Conservation (phyloP, 2,888 invertebrate species). For the Sesamia inferens region DNA sequence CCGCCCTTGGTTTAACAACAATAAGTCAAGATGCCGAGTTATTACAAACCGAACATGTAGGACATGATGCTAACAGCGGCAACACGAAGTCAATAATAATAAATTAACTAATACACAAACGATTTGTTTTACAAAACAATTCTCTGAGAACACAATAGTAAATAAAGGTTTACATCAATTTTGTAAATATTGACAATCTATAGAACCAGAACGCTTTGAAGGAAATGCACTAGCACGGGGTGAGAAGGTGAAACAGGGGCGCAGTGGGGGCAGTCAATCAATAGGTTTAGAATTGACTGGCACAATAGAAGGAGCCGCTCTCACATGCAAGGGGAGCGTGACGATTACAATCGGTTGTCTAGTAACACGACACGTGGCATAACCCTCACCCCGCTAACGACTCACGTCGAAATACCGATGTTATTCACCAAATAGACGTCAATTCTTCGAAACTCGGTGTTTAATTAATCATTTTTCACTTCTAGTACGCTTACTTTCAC, state of each 20-base stretch:
- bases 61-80: conserved; percentile 7
- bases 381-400: conserved; percentile 72
- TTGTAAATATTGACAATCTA: conserved; percentile 52
- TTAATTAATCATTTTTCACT: conserved; percentile 42
- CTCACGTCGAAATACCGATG: conserved; percentile 54
- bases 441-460: conserved; percentile 35
- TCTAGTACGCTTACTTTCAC: conserved; percentile 12
- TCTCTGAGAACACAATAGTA: not conserved
- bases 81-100: conserved; percentile 12
- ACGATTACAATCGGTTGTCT: conserved; percentile 65
- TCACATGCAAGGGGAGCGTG: conserved; percentile 64
- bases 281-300: conserved; percentile 75
- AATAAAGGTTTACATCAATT: not conserved
- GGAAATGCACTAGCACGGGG: conserved; percentile 76
- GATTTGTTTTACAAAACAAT: conserved; percentile 23
- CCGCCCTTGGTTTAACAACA: conserved; percentile 56
- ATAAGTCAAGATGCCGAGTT: conserved; percentile 38
- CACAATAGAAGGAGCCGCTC: conserved; percentile 69
- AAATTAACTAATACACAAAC: not conserved
- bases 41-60: conserved; percentile 35
- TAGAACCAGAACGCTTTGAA: conserved; percentile 63
- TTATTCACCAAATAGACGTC: conserved; percentile 55
- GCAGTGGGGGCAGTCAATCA: conserved; percentile 78
- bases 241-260: conserved; percentile 61
- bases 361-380: conserved; percentile 68